Base-by-base conservation (phyloP, 2,113 vertebrate species). In the Caretta caretta region DNA sequence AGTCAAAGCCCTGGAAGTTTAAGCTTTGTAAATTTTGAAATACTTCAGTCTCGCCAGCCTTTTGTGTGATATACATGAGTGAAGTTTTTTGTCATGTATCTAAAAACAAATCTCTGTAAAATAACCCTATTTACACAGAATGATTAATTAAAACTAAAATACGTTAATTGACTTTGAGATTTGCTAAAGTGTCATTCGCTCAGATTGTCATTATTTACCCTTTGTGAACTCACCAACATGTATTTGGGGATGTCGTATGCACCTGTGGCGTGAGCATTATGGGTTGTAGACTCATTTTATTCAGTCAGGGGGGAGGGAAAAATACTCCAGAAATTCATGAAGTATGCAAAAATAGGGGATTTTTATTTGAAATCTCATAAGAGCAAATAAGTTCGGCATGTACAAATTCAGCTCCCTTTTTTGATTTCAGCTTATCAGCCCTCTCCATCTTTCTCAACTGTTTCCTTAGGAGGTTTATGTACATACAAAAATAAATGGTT, bases 311-410 rank as follows among this genome's bases (percentile, higher is more conserved):
- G 48, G 2, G 3, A 1, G 35, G 2, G 4, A 76, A 69, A 84
- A 25, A 56, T 7, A 76, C 9, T 35, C 6, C 27, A 54, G 48
- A 31, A 90, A 56, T 69, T 25, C n/a, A 6, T 17, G 35, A 8
- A 35, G 1, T 19, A 49, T 50, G 7, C 79, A 20, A 76, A 87
- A 65, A 46, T 48, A 16, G 0, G 0, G 2, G 11, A 2, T 54
- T 81, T 35, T n/a, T 69, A 54, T 8, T 65, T n/a, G 24, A 76
- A 10, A 29, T 27, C 24, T 80, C 3, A 10, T 35, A 5, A 25
- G 59, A 80, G 51, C 14, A 62, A 53, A 22, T 80, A 48, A 6
- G 38, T 5, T 19, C 22, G n/a, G 3, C 35, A 4, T 10, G 12
- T 24, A 49, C 13, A 93, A 81, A 42, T 25, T 17, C 35, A 1